phyloP scores from a whole-genome alignment of 2,797 vertebrate genomes.

The Pseudochaenichthys georgianus region DNA sequence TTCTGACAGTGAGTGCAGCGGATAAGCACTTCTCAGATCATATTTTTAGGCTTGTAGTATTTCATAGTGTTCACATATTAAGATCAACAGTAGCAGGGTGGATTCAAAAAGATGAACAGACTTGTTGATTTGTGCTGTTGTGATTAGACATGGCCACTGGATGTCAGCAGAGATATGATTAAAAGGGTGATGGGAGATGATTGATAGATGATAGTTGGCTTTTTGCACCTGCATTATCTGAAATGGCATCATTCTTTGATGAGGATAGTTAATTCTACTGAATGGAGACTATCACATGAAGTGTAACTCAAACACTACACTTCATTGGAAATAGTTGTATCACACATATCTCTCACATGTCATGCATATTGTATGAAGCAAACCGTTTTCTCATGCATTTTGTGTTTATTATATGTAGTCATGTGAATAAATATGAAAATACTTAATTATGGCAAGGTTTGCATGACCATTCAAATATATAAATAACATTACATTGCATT shows the following conservation, averaged over 20 bases:
- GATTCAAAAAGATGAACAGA: not conserved
- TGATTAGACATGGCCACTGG: slow-evolving; percentile 57
- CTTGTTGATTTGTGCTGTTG: slow-evolving; percentile 13
- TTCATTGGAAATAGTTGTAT: not conserved
- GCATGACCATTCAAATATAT: not conserved
- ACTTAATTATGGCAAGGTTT: not conserved
- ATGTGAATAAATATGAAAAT: not conserved
- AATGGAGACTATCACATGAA: slow-evolving; percentile 1
- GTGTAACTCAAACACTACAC: not conserved
- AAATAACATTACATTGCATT: not conserved
- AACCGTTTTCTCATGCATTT: no score
- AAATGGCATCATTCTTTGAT: not conserved
- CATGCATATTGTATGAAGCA: no score
- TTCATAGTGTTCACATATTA: not conserved
- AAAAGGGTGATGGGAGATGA: not conserved
- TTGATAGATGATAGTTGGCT: not conserved
- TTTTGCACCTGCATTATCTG: slow-evolving; percentile 8
- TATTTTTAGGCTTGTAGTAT: not conserved
- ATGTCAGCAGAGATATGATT: slow-evolving; percentile 67
- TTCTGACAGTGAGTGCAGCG: not conserved
- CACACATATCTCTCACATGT: not conserved
- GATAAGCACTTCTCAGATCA: not conserved
- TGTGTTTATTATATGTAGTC: not conserved
- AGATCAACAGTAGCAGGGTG: not conserved
- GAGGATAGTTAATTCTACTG: not conserved